Base-by-base conservation (phyloP, 2,888 invertebrate genomes). In the Eristalinus sepulchralis region DNA sequence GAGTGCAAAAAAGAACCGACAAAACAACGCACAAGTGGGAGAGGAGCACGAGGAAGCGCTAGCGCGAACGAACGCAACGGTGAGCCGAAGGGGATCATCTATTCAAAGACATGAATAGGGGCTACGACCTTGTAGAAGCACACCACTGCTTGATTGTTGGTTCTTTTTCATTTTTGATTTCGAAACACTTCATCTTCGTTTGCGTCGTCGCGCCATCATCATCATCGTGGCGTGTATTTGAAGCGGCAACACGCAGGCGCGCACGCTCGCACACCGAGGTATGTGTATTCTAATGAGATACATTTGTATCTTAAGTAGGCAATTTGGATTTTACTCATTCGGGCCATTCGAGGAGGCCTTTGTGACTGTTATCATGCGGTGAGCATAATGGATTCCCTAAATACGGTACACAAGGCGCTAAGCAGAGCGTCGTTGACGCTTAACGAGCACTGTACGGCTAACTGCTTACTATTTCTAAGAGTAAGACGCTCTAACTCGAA, bases 71-170 rank as follows among this genome's bases (percentile, higher is more conserved):
- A n/a, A 17, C n/a, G 47, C n/a, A 6, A 8, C 47, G 17, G 47
- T 17, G 8, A n/a, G 47, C 47, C 17, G 47, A 6, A 47, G 17
- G 17, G 17, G 17, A 17, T 47, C 27, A 24, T 64, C 36, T 64
- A 10, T 8, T 27, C 27, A n/a, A 53, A 27, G 60, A 60, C 71
- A 68, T 82, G 73, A 72, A 66, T 85, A 78, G 78, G 82, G 73
- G 77, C 82, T 85, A 77, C 66, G 85, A 82, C 82, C 85, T 85
- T 85, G 82, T 73, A 55, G 59, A 78, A 77, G 62, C 63, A 84
- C 62, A 75, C 60, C 36, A 22, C 62, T 70, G 68, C 71, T 77
- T 62, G 71, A 76, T 67, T 62, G 60, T 75, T 79, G 59, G 31
- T 81, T 81, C 60, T 72, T 55, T 36, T 31, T 17, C 10, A 10